Base-by-base conservation (phyloP, 2,113 vertebrate species). In the Limanda limanda region DNA sequence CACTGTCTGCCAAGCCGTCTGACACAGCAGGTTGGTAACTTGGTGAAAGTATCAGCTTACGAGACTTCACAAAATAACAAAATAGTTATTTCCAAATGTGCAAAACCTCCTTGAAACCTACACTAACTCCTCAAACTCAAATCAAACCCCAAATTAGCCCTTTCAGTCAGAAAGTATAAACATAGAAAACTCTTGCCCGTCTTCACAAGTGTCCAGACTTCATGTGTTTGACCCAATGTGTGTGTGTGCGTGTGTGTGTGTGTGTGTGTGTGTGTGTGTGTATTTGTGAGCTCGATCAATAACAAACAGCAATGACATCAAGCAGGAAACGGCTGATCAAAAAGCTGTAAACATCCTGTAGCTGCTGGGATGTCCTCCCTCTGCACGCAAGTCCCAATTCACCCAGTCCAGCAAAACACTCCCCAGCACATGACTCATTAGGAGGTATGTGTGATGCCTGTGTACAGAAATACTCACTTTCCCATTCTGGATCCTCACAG, bases 401-500 rank as follows among this genome's bases (percentile, higher is more conserved):
- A 60, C 23, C 40, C 20, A 48, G 24, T 21, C 48, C 48, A 31
- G 18, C 52, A 18, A 15, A 35, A 68, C 47, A 1, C 47, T 17
- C 47, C 14, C 47, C 14, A 15, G 1, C 47, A 51, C 12, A 23
- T 31, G 27, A 66, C 31, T 55, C 55, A 25, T n/a, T 1, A 2
- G 23, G 7, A 54, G 9, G 1, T 14, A 17, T 25, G 20, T 21
- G 4, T 9, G 56, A 45, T 31, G 11, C 2, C 35, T 57, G 12
- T 42, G 40, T 40, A 18, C 52, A 55, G 15, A 23, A 17, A 60
- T 9, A 81, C 94, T 91, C 94, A 99, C 98, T 96, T 98, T 99
- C 80, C 94, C 82, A 85, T 98, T 98, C 91, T 81, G 96, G 74
- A 99, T 91, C 92, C 94, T 96, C 40, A 96, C 94, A 82, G 95